Conservation (phyloP, 2,888 invertebrate genomes). For the Argynnis bischoffii region DNA sequence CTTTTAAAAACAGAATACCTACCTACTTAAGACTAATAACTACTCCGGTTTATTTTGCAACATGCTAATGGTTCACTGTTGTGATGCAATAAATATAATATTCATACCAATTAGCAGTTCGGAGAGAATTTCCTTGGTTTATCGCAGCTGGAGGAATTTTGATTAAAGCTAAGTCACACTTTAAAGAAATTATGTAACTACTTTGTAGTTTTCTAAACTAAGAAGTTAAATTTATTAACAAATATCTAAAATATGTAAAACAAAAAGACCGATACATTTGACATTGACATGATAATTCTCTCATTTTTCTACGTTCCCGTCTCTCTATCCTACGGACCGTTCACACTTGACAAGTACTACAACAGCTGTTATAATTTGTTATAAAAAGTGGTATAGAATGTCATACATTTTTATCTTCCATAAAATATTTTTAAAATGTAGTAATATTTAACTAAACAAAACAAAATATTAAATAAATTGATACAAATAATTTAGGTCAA, state of each 20-base stretch:
- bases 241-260: constrained; percentile 15
- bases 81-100: constrained; percentile 29
- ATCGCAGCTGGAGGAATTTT: constrained; percentile 73
- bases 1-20: background rate
- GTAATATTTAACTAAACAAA: too few relatives aligned
- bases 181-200: constrained; percentile 24
- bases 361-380: too few relatives aligned
- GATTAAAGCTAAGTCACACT: constrained; percentile 44
- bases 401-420: too few relatives aligned
- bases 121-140: constrained; percentile 63
- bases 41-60: background rate
- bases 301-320: background rate
- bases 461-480: too few relatives aligned
- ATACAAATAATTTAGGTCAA: too few relatives aligned
- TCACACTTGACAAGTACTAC: too few relatives aligned
- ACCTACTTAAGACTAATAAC: background rate
- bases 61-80: background rate
- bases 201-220: constrained; percentile 20
- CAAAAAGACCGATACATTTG: constrained; percentile 32
- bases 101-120: constrained; percentile 66
- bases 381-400: too few relatives aligned
- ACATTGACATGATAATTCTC: constrained; percentile 28
- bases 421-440: too few relatives aligned
- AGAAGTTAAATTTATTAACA: constrained; percentile 5
- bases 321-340: too few relatives aligned